Percentiles rank a stretch among this genome's conserved stretches.
Evolutionary conservation across 2,113 vertebrate genomes (phyloP).

Genomic region (Salvelinus namaycush): DNA sequence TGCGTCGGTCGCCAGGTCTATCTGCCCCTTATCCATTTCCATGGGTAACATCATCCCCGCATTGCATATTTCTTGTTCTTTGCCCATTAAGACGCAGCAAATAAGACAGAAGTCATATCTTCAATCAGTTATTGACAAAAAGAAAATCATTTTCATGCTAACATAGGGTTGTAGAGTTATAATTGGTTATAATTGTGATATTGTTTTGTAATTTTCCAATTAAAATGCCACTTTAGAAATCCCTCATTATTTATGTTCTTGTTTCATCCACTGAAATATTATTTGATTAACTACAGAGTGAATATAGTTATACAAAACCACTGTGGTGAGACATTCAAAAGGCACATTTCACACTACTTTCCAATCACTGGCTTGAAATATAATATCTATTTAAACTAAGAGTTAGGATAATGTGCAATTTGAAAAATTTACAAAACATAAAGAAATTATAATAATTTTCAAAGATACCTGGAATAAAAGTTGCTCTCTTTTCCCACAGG

Average conservation of each 20-base stretch:
- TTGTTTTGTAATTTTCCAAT: neutral
- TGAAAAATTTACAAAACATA: neutral
- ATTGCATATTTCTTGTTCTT: neutral
- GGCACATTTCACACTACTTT: no score
- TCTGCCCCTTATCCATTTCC: neutral
- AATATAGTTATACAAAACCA: no score
- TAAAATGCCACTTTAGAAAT: neutral
- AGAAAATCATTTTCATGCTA: neutral
- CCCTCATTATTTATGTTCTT: neutral
- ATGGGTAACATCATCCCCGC: neutral
- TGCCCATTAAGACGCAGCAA: neutral
- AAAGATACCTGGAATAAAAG: slow-evolving; percentile 54
- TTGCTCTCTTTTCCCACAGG: slow-evolving; percentile 25
- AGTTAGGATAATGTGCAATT: neutral
- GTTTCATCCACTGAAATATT: neutral
- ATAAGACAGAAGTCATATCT: slow-evolving; percentile 9
- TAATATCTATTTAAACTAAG: neutral
- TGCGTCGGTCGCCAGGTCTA: slow-evolving; percentile 32
- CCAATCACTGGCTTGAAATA: neutral
- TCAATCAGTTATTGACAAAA: neutral
- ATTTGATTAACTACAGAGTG: neutral
- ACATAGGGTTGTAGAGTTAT: neutral
- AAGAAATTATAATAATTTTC: neutral
- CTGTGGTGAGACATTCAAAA: no score
- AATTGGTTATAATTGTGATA: neutral